Base-by-base conservation (phyloP, 2,797 vertebrate genomes). In the Phrynocephalus guinanensis region DNA sequence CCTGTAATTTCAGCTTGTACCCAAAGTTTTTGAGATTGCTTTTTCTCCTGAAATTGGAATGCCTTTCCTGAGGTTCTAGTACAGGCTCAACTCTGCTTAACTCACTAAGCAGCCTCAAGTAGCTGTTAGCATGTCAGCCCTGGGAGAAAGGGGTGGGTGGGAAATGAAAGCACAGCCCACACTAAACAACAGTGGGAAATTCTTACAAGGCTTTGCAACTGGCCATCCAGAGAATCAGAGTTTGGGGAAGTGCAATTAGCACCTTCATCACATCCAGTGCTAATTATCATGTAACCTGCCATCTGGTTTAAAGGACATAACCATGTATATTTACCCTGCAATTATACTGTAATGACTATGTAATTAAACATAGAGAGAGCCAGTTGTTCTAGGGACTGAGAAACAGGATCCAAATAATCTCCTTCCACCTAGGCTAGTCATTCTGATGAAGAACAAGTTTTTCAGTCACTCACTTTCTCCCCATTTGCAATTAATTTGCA, bases 321-420 rank as follows among this genome's bases (percentile, higher is more conserved):
- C 78, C 52, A 79, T 38, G 75, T 79, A 86, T 86, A 82, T 83
- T 89, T 86, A 83, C 75, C 85, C 80, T 77, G 33, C 72, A 83
- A 86, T 83, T 89, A 89, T 60, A 86, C 22, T 75, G 79, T 63
- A 89, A 89, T 71, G 66, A 78, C 72, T 71, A 60, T 86, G 72
- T 89, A 86, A 89, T 89, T 89, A 86, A 86, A 72, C 82, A 68
- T 9, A 33, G 83, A 9, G 72, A 22, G 33, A 88, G 52, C 7
- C 30, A 85, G 71, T 81, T 56, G 71, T n/a, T 75, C 70, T 52
- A 75, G 80, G 48, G 83, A 68, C 30, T 85, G 77, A 88, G 87
- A 88, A 85, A 88, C 83, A 85, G 44, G 87, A 88, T 88, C 75
- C 70, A 85, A 87, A 87, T 84, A 88, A 88, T 79, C 77, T 75